These are phyloP conservation scores for Prolemur simus DNA, from an alignment of 2,113 vertebrate genomes.

Conservation along the genomic window DNA sequence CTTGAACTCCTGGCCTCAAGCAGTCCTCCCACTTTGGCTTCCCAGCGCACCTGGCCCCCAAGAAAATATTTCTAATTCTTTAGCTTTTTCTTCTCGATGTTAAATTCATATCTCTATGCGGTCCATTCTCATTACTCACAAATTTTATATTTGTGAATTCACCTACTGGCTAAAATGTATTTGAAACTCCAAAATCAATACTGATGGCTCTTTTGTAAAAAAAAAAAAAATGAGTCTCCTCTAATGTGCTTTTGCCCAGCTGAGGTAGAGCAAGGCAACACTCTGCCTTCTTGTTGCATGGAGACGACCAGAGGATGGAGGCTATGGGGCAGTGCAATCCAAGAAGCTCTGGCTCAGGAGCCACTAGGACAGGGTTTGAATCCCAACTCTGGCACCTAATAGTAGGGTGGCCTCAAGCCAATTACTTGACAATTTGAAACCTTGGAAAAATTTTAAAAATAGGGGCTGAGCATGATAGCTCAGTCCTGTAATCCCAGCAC, in stretches of 20 bases:
- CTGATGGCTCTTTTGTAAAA: neutral
- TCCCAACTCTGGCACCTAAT: neutral
- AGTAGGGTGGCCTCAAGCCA: neutral
- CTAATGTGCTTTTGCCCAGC: neutral
- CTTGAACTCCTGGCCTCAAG: too few relatives aligned
- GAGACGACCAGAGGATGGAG: neutral
- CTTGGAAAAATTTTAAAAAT: neutral
- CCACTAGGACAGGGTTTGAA: neutral
- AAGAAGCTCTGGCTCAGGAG: neutral
- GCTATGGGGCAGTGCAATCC: accelerated
- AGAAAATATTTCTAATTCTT: neutral
- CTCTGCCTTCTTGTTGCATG: neutral
- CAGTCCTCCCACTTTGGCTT: too few relatives aligned
- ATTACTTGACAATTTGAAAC: neutral
- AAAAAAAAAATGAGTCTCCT: neutral
- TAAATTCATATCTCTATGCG: neutral
- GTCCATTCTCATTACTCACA: neutral
- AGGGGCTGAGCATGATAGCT: too few relatives aligned
- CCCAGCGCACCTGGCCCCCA: neutral
- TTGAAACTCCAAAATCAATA: neutral
- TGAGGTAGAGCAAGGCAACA: neutral
- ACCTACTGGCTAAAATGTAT: neutral
- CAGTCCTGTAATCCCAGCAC: too few relatives aligned
- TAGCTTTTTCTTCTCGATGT: neutral
- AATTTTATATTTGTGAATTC: neutral